These are phyloP conservation scores for Nebria salina DNA, from an alignment of 2,888 invertebrate species.

Conservation along the genomic window DNA sequence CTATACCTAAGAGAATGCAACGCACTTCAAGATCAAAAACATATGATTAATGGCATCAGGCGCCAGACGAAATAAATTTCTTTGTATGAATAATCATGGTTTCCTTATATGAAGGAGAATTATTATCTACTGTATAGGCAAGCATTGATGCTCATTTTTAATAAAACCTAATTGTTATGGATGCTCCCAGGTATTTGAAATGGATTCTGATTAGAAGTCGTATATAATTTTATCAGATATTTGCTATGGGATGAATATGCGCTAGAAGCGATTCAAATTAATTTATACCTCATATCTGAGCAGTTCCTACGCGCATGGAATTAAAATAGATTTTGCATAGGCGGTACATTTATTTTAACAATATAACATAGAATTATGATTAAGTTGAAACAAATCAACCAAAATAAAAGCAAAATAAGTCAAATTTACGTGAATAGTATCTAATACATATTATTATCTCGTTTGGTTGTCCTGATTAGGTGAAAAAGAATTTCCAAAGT, in stretches of 20 bases:
- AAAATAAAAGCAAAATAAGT: no score
- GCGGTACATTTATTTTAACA: not conserved
- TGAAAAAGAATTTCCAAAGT: no score
- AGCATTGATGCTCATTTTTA: not conserved
- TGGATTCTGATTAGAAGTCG: slow-evolving; percentile 4
- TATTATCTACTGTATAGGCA: not conserved
- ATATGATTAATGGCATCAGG: not conserved
- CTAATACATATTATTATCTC: no score
- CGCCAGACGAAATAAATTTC: not conserved
- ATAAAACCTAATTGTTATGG: slow-evolving; percentile 1
- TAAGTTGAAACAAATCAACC: not conserved
- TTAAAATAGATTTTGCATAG: not conserved
- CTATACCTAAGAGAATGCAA: not conserved
- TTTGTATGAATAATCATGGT: slow-evolving; percentile 1
- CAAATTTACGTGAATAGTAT: no score
- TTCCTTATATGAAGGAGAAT: not conserved
- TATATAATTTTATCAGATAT: slow-evolving; percentile 20
- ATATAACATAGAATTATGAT: not conserved
- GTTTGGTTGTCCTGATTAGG: no score
- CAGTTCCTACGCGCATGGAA: not conserved
- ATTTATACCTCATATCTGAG: not conserved
- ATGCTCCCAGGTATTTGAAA: not conserved
- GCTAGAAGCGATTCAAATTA: not conserved
- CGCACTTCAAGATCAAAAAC: not conserved
- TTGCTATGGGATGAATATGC: not conserved